These are phyloP conservation scores for Cantharis flavilabris DNA, from an alignment of 2,888 invertebrate species.

Conservation along the genomic window DNA sequence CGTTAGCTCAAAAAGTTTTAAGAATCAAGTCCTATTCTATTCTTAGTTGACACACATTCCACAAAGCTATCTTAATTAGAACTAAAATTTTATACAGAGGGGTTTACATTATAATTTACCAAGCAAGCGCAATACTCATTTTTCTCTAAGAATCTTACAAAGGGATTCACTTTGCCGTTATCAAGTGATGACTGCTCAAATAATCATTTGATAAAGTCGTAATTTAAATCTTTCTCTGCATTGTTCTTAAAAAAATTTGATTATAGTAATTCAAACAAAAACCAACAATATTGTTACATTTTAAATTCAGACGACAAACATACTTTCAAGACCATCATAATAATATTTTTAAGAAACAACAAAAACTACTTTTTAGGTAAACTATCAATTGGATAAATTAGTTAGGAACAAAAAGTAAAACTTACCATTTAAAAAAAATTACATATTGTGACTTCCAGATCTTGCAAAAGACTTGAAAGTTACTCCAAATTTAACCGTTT, in stretches of 20 bases:
- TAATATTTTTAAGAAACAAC: background rate
- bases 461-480: background rate
- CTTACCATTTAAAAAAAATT: background rate
- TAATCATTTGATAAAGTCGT: background rate
- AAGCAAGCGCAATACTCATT: background rate
- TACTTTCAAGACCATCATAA: background rate
- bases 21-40: background rate
- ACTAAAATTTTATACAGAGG: background rate
- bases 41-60: background rate
- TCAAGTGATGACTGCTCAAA: background rate
- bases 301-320: background rate
- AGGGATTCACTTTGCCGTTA: background rate
- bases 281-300: background rate
- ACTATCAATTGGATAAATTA: background rate
- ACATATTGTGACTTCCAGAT: background rate
- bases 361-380: slow-evolving; percentile 1
- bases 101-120: background rate
- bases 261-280: background rate
- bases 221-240: background rate
- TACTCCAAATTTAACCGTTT: background rate
- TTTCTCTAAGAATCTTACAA: background rate
- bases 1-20: slow-evolving; percentile 25
- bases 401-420: background rate
- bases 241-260: background rate
- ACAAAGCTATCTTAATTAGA: background rate